These are phyloP conservation scores for Dendroctonus valens DNA, from an alignment of 1,140 invertebrate species.

Conservation along the genomic window DNA sequence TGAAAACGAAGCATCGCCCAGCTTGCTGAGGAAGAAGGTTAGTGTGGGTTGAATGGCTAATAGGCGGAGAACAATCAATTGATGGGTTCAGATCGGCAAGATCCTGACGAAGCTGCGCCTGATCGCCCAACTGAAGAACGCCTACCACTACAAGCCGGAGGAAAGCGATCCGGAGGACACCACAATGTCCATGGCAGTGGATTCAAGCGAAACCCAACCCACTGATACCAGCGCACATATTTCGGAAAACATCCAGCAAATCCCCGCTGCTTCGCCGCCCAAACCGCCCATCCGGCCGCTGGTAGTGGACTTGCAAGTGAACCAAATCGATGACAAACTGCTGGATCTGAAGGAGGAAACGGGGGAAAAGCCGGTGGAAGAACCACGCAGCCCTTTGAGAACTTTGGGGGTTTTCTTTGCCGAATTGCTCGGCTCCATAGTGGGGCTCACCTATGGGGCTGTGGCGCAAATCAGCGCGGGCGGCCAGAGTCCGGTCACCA, in stretches of 20 bases:
- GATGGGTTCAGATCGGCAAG: conserved; percentile 15
- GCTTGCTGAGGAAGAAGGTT: conserved; percentile 35
- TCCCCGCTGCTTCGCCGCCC: neutral
- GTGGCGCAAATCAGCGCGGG: conserved; percentile 27
- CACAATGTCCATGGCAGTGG: conserved; percentile 2
- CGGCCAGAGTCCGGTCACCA: conserved; percentile 19
- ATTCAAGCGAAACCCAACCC: neutral
- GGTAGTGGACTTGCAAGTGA: neutral
- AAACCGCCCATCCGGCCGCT: neutral
- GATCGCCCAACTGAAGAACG: conserved; percentile 27
- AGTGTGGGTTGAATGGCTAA: neutral
- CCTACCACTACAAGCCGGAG: conserved; percentile 14
- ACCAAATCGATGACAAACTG: conserved; percentile 11
- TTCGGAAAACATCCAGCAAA: conserved; percentile 1
- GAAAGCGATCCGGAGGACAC: conserved; percentile 4
- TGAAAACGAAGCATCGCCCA: conserved; percentile 34
- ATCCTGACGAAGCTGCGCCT: conserved; percentile 24
- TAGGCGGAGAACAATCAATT: neutral
- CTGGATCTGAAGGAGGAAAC: conserved; percentile 1
- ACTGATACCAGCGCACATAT: neutral
- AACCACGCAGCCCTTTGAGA: conserved; percentile 11
- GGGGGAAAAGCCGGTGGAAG: conserved; percentile 6
- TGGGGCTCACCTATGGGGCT: conserved; percentile 36
- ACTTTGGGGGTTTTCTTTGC: conserved; percentile 34
- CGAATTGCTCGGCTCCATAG: conserved; percentile 33